phyloP scores from a whole-genome alignment of 1,140 invertebrate genomes.

The Scaptodrosophila lebanonensis region DNA sequence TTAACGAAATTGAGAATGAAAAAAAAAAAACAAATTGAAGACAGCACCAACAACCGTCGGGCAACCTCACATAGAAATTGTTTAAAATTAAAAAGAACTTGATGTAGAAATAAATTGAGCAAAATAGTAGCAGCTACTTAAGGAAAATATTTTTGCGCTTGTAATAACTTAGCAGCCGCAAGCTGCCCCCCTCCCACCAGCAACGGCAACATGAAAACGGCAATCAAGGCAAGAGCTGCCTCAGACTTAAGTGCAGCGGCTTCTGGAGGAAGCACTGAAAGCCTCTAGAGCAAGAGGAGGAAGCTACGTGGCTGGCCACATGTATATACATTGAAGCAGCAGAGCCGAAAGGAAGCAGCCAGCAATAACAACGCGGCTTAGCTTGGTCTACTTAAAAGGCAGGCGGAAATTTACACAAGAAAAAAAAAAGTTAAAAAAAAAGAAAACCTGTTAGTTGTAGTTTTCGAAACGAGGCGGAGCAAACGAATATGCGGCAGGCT shows the following conservation, averaged over 20 bases:
- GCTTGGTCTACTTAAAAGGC: too few relatives aligned
- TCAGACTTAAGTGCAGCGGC: constrained; percentile 57
- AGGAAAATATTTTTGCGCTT: constrained; percentile 71
- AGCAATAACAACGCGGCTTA: too few relatives aligned
- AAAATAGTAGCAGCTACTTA: constrained; percentile 71
- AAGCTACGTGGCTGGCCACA: too few relatives aligned
- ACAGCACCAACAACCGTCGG: too few relatives aligned
- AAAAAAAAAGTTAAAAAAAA: constrained; percentile 70
- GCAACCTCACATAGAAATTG: too few relatives aligned
- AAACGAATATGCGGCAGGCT: constrained; percentile 11
- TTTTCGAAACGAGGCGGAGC: constrained; percentile 49
- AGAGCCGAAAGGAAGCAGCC: too few relatives aligned
- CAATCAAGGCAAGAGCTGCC: too few relatives aligned
- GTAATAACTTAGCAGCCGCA: constrained; percentile 67
- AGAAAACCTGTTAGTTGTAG: constrained; percentile 37
- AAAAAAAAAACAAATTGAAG: constrained; percentile 43
- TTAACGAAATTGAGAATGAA: constrained; percentile 49
- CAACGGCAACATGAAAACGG: constrained; percentile 47
- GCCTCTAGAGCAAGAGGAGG: too few relatives aligned
- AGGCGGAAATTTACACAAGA: constrained; percentile 62
- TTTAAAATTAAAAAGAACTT: constrained; percentile 12
- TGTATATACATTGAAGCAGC: too few relatives aligned
- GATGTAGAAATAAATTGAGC: constrained; percentile 71
- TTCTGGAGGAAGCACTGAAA: constrained; percentile 4
- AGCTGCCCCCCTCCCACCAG: neutral